Evolutionary conservation across 2,797 vertebrate species (phyloP).

Genomic region (Liasis olivaceus): DNA sequence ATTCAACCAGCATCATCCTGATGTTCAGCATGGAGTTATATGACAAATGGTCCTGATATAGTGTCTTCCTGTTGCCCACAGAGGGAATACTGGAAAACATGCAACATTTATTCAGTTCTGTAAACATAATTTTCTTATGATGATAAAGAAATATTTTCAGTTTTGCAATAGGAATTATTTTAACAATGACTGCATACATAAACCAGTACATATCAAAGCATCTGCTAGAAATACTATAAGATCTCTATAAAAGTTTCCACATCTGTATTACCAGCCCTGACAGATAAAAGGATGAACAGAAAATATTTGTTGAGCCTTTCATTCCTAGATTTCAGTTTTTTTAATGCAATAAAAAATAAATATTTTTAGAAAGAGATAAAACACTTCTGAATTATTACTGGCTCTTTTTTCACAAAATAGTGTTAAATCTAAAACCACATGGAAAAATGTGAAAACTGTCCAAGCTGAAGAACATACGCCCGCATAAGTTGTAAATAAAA

Average conservation of each 20-base stretch:
- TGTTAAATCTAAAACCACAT: constrained; percentile 54
- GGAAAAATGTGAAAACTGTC: constrained; percentile 46
- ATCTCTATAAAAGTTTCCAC: constrained; percentile 43
- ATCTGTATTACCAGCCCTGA: constrained; percentile 40
- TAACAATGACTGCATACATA: neutral
- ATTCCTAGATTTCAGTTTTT: neutral
- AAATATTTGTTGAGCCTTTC: neutral
- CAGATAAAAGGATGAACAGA: constrained; percentile 16
- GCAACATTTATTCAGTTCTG: neutral
- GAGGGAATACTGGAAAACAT: neutral
- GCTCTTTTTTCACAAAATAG: constrained; percentile 38
- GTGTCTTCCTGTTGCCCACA: neutral
- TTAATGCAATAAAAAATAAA: neutral
- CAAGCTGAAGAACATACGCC: constrained; percentile 49
- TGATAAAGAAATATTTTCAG: constrained; percentile 11
- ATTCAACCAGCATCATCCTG: neutral
- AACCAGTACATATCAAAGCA: constrained; percentile 3
- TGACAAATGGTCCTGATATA: neutral
- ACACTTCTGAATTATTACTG: constrained; percentile 6
- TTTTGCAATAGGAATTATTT: neutral
- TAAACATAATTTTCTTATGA: neutral
- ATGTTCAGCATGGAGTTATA: neutral
- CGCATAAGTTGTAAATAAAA: constrained; percentile 47
- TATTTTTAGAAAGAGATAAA: constrained; percentile 50
- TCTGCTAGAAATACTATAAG: constrained; percentile 19